phyloP scores from a whole-genome alignment of 2,888 invertebrate species.

The Erebia palarica region DNA sequence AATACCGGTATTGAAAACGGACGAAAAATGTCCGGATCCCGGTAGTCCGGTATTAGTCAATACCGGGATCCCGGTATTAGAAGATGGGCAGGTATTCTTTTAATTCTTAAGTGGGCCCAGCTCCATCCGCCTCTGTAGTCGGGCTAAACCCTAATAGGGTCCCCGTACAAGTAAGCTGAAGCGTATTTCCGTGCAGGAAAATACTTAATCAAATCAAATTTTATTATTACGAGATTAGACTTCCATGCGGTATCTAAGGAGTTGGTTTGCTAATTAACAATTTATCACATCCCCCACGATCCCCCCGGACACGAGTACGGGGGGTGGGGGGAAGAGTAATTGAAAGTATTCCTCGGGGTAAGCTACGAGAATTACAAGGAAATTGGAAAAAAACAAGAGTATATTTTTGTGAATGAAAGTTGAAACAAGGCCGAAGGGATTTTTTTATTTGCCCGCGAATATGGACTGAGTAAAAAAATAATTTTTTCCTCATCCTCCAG shows the following conservation, averaged over 20 bases:
- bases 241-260: not conserved
- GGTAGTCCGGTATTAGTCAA: too few species aligned
- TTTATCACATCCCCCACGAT: slow-evolving; percentile 10
- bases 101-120: too few species aligned
- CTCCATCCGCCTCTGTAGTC: too few species aligned
- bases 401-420: not conserved
- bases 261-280: slow-evolving; percentile 12
- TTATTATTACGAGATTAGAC: slow-evolving; percentile 1
- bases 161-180: too few species aligned
- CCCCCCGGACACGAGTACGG: not conserved
- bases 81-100: too few species aligned
- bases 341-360: slow-evolving; percentile 19
- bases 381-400: slow-evolving; percentile 6
- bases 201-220: not conserved
- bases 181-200: not conserved
- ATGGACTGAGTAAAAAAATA: not conserved
- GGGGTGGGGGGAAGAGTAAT: slow-evolving; percentile 1
- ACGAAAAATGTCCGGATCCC: too few species aligned
- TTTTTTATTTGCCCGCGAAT: not conserved
- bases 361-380: slow-evolving; percentile 12
- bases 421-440: not conserved
- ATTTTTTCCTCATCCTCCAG: not conserved
- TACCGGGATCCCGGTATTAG: too few species aligned
- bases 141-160: too few species aligned
- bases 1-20: too few species aligned